These are phyloP conservation scores for Avahi laniger DNA, from an alignment of 2,797 vertebrate species.

Conservation along the genomic window DNA sequence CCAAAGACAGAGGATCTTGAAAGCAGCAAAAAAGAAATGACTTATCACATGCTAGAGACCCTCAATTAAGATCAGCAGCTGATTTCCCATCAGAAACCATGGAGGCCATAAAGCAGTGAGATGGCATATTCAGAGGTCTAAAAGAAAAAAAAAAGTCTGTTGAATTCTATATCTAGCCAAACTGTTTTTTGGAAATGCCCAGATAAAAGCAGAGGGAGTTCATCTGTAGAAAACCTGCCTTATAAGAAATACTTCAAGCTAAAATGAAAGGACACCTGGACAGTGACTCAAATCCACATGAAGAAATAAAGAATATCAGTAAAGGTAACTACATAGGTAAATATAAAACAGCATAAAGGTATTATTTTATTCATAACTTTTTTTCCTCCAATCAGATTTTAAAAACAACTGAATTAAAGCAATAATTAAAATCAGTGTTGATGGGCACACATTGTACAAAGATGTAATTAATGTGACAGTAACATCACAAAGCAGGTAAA, in stretches of 20 bases:
- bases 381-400: not conserved
- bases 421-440: not conserved
- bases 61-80: not conserved
- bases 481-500: not conserved
- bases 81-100: not conserved
- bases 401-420: not conserved
- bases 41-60: not conserved
- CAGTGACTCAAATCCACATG: not conserved
- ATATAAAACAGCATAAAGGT: not conserved
- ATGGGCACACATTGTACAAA: not conserved
- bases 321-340: not conserved
- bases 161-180: not conserved
- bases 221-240: not conserved
- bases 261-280: not conserved
- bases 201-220: not conserved
- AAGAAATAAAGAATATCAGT: slow-evolving; percentile 3
- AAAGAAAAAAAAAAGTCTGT: not conserved
- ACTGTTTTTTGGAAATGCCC: not conserved
- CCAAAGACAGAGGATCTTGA: not conserved
- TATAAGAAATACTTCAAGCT: not conserved
- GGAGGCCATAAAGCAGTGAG: not conserved
- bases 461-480: not conserved
- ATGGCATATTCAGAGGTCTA: not conserved
- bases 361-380: not conserved
- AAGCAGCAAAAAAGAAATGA: not conserved